phyloP scores from a whole-genome alignment of 2,888 invertebrate genomes.

The Pseudococcus jackbeardsleyi region DNA sequence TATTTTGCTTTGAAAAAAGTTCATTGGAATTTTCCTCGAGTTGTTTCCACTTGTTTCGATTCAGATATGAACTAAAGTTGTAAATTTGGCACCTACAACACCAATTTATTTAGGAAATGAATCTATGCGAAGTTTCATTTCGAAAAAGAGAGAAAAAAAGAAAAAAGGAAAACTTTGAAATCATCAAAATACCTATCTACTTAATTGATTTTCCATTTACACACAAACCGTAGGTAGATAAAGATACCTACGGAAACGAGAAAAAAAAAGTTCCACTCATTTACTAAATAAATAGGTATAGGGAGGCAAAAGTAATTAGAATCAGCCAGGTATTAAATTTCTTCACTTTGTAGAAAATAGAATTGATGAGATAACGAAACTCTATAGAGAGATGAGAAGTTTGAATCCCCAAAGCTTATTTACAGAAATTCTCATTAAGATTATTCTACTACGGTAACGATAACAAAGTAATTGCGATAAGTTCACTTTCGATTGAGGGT shows the following conservation, averaged over 20 bases:
- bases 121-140: neutral
- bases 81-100: too few species aligned
- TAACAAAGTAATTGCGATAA: conserved; percentile 41
- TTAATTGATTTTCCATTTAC: conserved; percentile 14
- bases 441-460: conserved; percentile 29
- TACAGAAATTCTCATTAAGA: conserved; percentile 44
- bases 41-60: too few species aligned
- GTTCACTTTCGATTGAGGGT: conserved; percentile 38
- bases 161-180: neutral
- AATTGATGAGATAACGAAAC: conserved; percentile 35
- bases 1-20: too few species aligned
- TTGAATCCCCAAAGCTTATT: conserved; percentile 26
- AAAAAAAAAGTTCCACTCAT: neutral
- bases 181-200: neutral
- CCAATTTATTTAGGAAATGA: neutral
- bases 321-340: conserved; percentile 35
- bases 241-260: neutral
- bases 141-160: neutral
- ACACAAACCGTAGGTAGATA: neutral
- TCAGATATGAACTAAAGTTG: too few species aligned
- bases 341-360: conserved; percentile 3
- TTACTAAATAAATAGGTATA: conserved; percentile 26
- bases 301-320: conserved; percentile 16
- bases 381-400: conserved; percentile 20
- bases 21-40: too few species aligned